A percentile compares a stretch with the other conserved stretches of the same genome.
These are phyloP conservation scores for Corydoras maculifer DNA, from an alignment of 2,113 vertebrate species.

Conservation along the genomic window DNA sequence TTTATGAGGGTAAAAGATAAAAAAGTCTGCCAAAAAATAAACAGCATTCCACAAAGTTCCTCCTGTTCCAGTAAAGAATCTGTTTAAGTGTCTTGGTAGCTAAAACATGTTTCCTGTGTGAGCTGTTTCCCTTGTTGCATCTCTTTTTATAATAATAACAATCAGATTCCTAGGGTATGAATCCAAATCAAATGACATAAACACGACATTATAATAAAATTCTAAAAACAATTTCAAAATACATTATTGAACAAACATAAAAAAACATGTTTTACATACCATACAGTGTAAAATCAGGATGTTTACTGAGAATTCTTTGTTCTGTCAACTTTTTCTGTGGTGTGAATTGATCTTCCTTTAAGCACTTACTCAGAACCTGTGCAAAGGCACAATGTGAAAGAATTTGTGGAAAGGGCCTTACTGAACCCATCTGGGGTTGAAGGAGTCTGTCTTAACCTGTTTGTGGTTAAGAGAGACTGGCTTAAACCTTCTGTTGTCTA, in stretches of 20 bases:
- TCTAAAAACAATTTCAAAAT: background rate
- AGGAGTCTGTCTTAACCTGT: too few species aligned
- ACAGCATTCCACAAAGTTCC: conserved; percentile 51
- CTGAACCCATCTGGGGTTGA: too few species aligned
- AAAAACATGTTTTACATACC: too few species aligned
- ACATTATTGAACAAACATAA: conserved; percentile 2
- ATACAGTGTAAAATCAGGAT: too few species aligned
- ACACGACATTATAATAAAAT: background rate
- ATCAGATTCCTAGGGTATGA: conserved; percentile 3
- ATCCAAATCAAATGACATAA: too few species aligned
- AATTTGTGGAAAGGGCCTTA: too few species aligned
- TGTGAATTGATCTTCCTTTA: too few species aligned
- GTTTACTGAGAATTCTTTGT: conserved; percentile 1
- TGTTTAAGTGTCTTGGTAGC: conserved; percentile 8
- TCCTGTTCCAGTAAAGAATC: conserved; percentile 49
- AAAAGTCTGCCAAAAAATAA: conserved; percentile 27
- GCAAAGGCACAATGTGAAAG: too few species aligned
- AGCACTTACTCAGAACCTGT: too few species aligned
- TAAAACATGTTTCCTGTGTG: conserved; percentile 34
- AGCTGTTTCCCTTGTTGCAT: conserved; percentile 24
- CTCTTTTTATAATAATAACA: conserved; percentile 41
- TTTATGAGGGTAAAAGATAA: conserved; percentile 24
- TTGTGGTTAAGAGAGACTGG: too few species aligned
- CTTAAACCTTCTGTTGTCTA: too few species aligned
- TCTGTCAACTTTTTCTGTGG: too few species aligned